phyloP scores from a whole-genome alignment of 2,113 vertebrate species.

The Naja naja region DNA sequence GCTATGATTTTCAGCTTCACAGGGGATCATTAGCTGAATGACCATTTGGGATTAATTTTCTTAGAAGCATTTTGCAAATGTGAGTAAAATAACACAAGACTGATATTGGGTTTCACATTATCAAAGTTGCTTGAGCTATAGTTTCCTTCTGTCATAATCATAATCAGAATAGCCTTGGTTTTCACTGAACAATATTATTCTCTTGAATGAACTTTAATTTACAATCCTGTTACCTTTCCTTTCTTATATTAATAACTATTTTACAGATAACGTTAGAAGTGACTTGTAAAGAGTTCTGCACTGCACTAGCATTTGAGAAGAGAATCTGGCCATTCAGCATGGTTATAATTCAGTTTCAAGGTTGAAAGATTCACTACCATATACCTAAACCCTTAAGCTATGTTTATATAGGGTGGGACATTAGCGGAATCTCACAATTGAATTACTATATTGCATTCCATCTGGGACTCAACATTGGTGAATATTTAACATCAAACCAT shows the following conservation, averaged over 20 bases:
- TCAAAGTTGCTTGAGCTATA: background rate
- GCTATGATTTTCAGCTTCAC: background rate
- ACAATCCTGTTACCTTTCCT: conserved; percentile 37
- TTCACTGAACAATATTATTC: conserved; percentile 25
- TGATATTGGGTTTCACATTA: background rate
- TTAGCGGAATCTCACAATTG: conserved; percentile 76
- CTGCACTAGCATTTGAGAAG: conserved; percentile 45
- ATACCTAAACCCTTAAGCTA: conserved; percentile 79
- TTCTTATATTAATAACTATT: conserved; percentile 61
- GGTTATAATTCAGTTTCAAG: conserved; percentile 72
- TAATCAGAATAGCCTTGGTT: background rate
- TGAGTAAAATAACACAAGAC: background rate
- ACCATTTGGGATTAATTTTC: background rate
- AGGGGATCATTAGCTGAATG: background rate
- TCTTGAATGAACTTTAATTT: conserved; percentile 48
- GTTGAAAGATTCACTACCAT: conserved; percentile 71
- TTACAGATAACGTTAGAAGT: conserved; percentile 52
- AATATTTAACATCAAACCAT: conserved; percentile 78
- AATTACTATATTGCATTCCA: conserved; percentile 81
- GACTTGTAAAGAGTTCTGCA: conserved; percentile 24
- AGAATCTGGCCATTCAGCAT: conserved; percentile 55
- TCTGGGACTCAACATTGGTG: conserved; percentile 72
- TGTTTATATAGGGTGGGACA: conserved; percentile 78
- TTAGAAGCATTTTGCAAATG: background rate
- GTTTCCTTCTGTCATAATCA: conserved; percentile 1